Evolutionary conservation across 2,113 vertebrate species (phyloP).

Genomic region (Aix galericulata): DNA sequence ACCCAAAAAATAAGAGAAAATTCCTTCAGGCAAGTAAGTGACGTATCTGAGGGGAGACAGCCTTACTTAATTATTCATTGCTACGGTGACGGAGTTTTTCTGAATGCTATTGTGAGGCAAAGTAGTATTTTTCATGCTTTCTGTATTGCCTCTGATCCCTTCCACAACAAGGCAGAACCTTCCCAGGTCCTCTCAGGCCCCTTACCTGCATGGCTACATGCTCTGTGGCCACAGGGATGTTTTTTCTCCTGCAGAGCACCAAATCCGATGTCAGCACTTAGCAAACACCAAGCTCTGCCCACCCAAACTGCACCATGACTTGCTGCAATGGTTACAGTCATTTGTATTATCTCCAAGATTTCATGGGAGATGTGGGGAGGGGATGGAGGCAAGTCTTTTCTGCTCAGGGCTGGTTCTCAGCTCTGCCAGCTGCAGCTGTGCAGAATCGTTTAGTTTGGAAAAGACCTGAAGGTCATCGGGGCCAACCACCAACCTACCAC

Average conservation of each 20-base stretch:
- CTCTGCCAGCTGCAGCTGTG: neutral
- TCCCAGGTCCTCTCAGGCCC: neutral
- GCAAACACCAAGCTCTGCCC: neutral
- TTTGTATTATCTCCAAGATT: neutral
- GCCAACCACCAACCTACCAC: too few relatives aligned
- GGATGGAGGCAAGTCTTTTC: neutral
- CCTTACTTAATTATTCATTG: constrained; percentile 21
- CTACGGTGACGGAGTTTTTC: neutral
- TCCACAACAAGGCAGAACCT: neutral
- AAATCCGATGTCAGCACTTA: neutral
- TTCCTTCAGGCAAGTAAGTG: neutral
- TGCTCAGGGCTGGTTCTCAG: neutral
- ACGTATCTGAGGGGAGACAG: neutral
- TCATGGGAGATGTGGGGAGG: neutral
- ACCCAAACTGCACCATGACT: neutral
- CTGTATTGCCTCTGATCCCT: neutral
- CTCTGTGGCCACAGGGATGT: neutral
- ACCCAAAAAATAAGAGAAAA: constrained; percentile 13
- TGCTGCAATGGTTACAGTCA: neutral
- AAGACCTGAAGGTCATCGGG: too few relatives aligned
- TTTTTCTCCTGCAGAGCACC: neutral
- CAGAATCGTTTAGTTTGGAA: too few relatives aligned
- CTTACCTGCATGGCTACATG: rapidly evolving
- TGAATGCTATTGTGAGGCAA: neutral
- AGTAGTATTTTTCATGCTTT: neutral